Conservation (phyloP, 1,140 invertebrate species). For the Drosophila lowei region DNA sequence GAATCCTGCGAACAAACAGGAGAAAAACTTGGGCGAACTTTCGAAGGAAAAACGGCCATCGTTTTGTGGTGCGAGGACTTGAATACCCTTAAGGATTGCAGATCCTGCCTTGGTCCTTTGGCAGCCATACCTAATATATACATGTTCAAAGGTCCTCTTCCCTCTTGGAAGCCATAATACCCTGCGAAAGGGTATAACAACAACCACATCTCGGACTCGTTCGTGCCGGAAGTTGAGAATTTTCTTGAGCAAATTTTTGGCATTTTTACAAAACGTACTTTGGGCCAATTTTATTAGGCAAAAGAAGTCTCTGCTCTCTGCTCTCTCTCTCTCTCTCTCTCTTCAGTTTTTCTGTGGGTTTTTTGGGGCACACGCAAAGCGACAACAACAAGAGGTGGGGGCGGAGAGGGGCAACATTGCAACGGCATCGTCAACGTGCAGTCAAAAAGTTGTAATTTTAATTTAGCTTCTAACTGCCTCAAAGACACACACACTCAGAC, state of each 20-base stretch:
- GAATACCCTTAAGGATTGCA: too few species aligned
- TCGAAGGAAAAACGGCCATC: too few species aligned
- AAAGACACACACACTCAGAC: slow-evolving; percentile 22
- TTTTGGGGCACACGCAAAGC: slow-evolving; percentile 55
- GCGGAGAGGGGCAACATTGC: slow-evolving; percentile 3
- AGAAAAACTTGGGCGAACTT: slow-evolving; percentile 4
- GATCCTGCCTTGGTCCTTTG: too few species aligned
- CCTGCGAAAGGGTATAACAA: slow-evolving; percentile 1
- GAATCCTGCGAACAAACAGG: slow-evolving; percentile 61
- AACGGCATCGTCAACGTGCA: slow-evolving; percentile 59
- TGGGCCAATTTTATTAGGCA: slow-evolving; percentile 60
- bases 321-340: not conserved
- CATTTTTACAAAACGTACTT: slow-evolving; percentile 77
- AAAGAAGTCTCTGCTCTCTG: slow-evolving; percentile 11
- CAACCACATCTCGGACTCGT: slow-evolving; percentile 26
- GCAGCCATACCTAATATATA: too few species aligned
- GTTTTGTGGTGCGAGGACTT: too few species aligned
- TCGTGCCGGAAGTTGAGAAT: slow-evolving; percentile 68
- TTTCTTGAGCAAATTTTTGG: slow-evolving; percentile 74
- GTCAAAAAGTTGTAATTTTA: slow-evolving; percentile 72
- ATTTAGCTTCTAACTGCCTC: slow-evolving; percentile 64
- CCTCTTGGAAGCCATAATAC: too few species aligned
- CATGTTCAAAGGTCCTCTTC: too few species aligned
- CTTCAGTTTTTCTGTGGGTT: slow-evolving; percentile 33
- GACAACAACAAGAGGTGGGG: slow-evolving; percentile 4